Evolutionary conservation across 2,797 vertebrate genomes (phyloP), one percentile per base, ranked within the genome.

Genomic region (Phrynocephalus guinanensis): DNA sequence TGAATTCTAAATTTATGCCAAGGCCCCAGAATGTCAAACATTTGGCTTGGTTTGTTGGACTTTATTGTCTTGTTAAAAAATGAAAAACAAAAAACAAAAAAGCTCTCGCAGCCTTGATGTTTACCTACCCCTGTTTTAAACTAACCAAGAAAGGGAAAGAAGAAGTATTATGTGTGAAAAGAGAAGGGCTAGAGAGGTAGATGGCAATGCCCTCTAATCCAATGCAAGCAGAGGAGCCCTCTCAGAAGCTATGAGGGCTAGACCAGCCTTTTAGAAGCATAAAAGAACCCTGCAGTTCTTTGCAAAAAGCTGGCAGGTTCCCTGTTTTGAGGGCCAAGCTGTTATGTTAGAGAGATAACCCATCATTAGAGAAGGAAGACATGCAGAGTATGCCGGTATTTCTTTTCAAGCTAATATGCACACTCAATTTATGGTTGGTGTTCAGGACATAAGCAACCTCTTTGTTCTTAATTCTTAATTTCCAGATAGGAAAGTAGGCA

Each of bases 181-280:
- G 60, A 71, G 5, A 76, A 79, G 60, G 83, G 11, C 3, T 33
- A 33, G 1, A 83, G 28, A 83, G 28, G 22, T n/a, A 68, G 3
- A 52, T 18, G 44, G 16, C 24, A 80, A 56, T 9, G 16, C 28
- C 44, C 6, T 79, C 52, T 38, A 22, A 56, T 67, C 70, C 82
- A 73, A 84, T 2, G 30, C 44, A 88, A 85, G 70, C 70, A 85
- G 26, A 24, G 30, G 24, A 56, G 20, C 44, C 70, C 60, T 75
- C 83, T 85, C 60, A 52, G 77, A 67, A 56, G 52, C 77, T 44
- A 28, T 66, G 77, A 88, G 82, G 70, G n/a, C 77, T 80, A 71
- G 78, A 52, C 48, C 70, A 33, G 30, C 60, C 10, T 67, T 81
- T 79, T 33, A 75, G 60, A 44, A 81, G n/a, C 48, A 33, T 44